Base-by-base conservation (phyloP, 2,888 invertebrate genomes). In the Sphecodes monilicornis region DNA sequence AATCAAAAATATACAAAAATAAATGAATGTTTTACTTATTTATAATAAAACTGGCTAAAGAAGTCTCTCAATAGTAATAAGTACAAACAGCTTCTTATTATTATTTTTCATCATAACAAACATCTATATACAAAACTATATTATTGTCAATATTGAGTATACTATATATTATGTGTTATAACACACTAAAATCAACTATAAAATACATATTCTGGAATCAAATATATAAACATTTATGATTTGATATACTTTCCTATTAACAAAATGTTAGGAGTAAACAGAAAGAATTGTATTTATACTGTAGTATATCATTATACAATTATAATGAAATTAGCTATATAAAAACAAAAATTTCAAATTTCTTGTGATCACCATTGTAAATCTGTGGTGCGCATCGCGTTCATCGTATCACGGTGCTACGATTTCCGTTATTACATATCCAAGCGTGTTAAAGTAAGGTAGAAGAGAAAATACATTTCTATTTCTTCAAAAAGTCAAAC, bases 401-500 rank as follows among this genome's bases (percentile, higher is more conserved):
- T 82, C 68, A 86, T 75, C 36, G 77, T 84, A 75, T 84, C 78
- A 76, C 82, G 88, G 87, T 92, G 88, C 86, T 89, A 84, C 57
- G 29, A 57, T 70, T 86, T 82, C 72, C 72, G 66, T 64, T 80
- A 46, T 60, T 74, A 83, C 68, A 84, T 79, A 82, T 84, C 68
- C 71, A 83, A 76, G 79, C 83, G 78, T 86, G 69, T 70, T 80
- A 84, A 75, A 75, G 16, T 72, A 82, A 79, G 64, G 79, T 77
- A 82, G 72, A 54, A 75, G 68, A 60, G 73, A 74, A 80, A 78
- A 77, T 77, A 78, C 71, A 72, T 83, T 75, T 71, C 68, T 82
- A 73, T 26, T 46, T 76, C 46, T 74, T 81, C 26, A 68, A 60
- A 74, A 66, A 68, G n/a, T 13, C 3, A 39, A 68, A 68, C 13